Evolutionary conservation across 1,140 invertebrate species (phyloP).

Genomic region (Tigriopus japonicus): DNA sequence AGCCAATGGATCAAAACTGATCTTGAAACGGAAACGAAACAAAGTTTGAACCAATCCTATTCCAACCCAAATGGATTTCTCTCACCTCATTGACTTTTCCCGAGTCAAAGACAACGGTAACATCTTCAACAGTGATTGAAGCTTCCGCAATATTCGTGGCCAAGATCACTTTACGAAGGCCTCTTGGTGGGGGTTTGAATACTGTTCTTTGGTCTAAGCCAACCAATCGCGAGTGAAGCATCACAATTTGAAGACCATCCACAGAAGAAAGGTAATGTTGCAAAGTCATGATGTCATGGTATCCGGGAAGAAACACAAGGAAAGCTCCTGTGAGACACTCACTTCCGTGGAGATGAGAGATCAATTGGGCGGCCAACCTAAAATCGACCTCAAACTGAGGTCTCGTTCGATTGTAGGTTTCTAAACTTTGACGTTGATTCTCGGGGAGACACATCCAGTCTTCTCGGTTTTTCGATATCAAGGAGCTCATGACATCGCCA

Average conservation of each 20-base stretch:
- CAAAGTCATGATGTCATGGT: constrained; percentile 23
- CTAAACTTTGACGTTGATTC: constrained; percentile 30
- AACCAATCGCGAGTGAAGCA: constrained; percentile 65
- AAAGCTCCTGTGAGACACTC: constrained; percentile 43
- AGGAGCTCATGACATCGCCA: background rate
- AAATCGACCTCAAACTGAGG: constrained; percentile 39
- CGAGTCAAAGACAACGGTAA: constrained; percentile 65
- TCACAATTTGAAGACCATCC: constrained; percentile 34
- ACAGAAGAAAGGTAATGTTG: background rate
- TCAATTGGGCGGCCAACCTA: constrained; percentile 43
- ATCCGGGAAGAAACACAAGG: constrained; percentile 68
- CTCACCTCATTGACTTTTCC: constrained; percentile 58
- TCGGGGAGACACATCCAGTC: background rate
- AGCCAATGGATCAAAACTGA: constrained; percentile 41
- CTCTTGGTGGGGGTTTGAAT: constrained; percentile 42
- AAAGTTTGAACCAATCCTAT: constrained; percentile 19
- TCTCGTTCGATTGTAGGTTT: constrained; percentile 35
- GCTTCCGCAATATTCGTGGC: constrained; percentile 67
- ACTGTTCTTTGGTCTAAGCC: constrained; percentile 52
- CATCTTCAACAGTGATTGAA: constrained; percentile 76
- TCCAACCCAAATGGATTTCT: constrained; percentile 45
- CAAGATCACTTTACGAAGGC: constrained; percentile 53
- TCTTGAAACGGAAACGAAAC: constrained; percentile 24
- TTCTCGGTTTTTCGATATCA: too few species aligned
- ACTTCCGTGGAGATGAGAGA: constrained; percentile 41